Evolutionary conservation across 2,797 vertebrate genomes (phyloP), one percentile per base, ranked within the genome.

Genomic region (Champsocephalus gunnari): DNA sequence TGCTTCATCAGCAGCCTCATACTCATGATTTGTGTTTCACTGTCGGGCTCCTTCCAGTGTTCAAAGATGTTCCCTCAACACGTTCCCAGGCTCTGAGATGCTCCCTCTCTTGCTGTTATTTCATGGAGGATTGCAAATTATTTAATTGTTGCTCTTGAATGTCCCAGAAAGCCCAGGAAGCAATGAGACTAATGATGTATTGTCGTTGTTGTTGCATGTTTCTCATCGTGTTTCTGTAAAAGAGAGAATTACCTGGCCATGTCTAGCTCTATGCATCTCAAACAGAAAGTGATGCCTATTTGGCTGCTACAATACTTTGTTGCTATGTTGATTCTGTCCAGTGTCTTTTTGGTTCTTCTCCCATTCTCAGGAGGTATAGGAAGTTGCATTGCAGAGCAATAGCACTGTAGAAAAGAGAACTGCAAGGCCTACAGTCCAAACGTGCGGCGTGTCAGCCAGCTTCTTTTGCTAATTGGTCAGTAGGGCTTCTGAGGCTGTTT

Each of bases 191-290:
- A 91, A 91, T 90, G 90, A 89, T 92, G 89, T 93, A 84, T 92
- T 84, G 90, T 93, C 84, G 89, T 92, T 91, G 92, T 92, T 92
- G 91, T 92, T 94, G 93, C 93, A 93, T 93, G 92, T 94, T 93
- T 84, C 91, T 91, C 90, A 92, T 92, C 91, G 91, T 94, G 91
- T 92, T 89, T 87, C 92, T 92, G 92, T 93, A 89, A 92, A 91
- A 92, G 90, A 93, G 85, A 92, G 87, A 90, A 91, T 88, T 82
- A 84, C 88, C 87, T 89, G 89, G 92, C 85, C 83, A 88, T 85
- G 85, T 91, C 87, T 87, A 88, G 86, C 91, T 92, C 92, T 93
- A 92, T 92, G 90, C 87, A 93, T 93, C 90, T 89, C 87, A 85
- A 91, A 92, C 90, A 89, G 89, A 89, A 92, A 78, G 85, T 90